Evolutionary conservation across 2,113 vertebrate species (phyloP).

Genomic region (Spheniscus mendiculus): DNA sequence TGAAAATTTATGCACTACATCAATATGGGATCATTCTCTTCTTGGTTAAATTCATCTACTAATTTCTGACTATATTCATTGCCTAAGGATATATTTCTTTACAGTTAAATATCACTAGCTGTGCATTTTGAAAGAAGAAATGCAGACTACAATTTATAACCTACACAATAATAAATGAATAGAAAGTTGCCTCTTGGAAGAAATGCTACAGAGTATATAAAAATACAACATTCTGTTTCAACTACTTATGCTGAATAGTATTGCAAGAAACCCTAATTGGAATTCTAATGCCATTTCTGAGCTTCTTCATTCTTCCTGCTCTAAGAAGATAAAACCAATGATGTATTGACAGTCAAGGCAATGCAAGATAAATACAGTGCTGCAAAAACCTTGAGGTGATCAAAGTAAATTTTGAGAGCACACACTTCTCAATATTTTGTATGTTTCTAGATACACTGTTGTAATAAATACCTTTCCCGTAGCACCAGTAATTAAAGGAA

Average conservation of each 20-base stretch:
- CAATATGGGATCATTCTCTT: conserved; percentile 6
- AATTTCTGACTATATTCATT: conserved; percentile 62
- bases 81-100: conserved; percentile 64
- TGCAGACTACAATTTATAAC: conserved; percentile 54
- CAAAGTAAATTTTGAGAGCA: not conserved
- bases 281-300: not conserved
- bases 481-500: not conserved
- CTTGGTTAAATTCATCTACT: conserved; percentile 49
- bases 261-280: not conserved
- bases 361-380: not conserved
- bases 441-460: not conserved
- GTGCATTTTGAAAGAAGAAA: conserved; percentile 62
- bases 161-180: not conserved
- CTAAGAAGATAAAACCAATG: not conserved
- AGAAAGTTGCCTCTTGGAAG: not conserved
- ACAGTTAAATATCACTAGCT: conserved; percentile 63
- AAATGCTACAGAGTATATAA: not conserved
- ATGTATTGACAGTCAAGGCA: not conserved
- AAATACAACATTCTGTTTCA: not conserved
- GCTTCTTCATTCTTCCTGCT: not conserved
- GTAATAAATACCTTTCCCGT: not conserved
- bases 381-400: not conserved
- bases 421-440: not conserved
- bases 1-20: conserved; percentile 36
- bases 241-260: conserved; percentile 16